These are phyloP conservation scores for Margaritifera margaritifera DNA, from an alignment of 2,888 invertebrate genomes.

Conservation along the genomic window DNA sequence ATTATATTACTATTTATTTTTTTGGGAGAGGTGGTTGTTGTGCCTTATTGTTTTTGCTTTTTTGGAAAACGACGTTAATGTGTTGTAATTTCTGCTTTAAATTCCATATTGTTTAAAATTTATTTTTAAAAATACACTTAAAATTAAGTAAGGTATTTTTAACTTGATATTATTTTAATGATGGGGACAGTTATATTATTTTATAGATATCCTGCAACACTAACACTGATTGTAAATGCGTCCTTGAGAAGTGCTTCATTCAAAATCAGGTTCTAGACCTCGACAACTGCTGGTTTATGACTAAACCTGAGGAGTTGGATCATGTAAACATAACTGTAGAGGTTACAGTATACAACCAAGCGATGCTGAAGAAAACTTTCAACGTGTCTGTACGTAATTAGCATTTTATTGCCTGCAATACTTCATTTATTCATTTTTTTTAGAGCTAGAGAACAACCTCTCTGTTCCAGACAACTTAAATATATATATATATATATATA, in stretches of 20 bases:
- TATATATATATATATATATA: no score
- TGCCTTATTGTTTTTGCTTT: no score
- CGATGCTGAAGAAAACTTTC: slow-evolving; percentile 10
- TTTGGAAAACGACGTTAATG: no score
- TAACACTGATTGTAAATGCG: slow-evolving; percentile 9
- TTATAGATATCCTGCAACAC: slow-evolving; percentile 1
- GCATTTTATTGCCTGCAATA: no score
- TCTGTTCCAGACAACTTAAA: no score
- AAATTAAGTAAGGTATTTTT: not conserved
- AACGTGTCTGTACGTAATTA: slow-evolving; percentile 7
- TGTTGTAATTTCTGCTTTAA: no score
- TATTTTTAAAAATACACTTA: no score
- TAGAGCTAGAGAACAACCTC: no score
- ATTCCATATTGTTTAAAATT: no score
- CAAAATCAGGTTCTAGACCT: slow-evolving; percentile 18
- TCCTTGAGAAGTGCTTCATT: slow-evolving; percentile 8
- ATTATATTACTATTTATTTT: no score
- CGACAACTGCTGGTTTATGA: slow-evolving; percentile 34
- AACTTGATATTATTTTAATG: not conserved
- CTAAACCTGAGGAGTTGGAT: slow-evolving; percentile 11
- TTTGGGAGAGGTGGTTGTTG: no score
- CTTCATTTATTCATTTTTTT: no score
- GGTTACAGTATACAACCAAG: slow-evolving; percentile 23
- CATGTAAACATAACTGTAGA: slow-evolving; percentile 10
- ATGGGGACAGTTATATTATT: slow-evolving; percentile 2